Conservation (phyloP, 2,797 vertebrate genomes). For the Anniella stebbinsi region DNA sequence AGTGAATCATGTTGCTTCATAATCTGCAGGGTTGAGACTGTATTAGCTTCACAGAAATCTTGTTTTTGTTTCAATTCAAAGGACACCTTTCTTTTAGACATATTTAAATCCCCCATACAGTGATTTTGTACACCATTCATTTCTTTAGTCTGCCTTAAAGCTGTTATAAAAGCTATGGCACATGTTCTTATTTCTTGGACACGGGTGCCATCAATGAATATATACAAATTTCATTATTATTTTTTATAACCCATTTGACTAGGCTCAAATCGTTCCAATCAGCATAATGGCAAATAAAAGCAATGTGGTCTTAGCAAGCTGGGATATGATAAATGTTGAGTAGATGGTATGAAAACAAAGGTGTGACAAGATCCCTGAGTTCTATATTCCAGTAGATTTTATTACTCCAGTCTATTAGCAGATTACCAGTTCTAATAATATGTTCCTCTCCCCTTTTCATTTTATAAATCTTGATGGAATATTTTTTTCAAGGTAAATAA, state of each 20-base stretch:
- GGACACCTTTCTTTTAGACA: not conserved
- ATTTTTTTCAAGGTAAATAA: constrained; percentile 9
- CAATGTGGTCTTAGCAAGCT: not conserved
- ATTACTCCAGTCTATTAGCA: not conserved
- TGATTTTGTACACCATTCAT: not conserved
- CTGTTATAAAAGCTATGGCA: not conserved
- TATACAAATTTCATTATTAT: not conserved
- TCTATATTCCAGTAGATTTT: not conserved
- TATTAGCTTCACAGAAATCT: not conserved
- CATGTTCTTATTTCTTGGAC: not conserved
- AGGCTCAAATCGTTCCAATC: constrained; percentile 2
- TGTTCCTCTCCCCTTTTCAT: not conserved
- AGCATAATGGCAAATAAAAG: not conserved
- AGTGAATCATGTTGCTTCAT: not conserved
- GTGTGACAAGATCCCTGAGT: not conserved
- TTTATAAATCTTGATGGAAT: constrained; percentile 22
- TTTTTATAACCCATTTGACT: constrained; percentile 6
- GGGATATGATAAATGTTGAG: not conserved
- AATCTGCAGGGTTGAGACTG: not conserved
- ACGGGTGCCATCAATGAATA: not conserved
- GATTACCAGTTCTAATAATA: not conserved
- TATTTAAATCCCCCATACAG: not conserved
- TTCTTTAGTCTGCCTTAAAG: not conserved
- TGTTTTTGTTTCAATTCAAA: not conserved
- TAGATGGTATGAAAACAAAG: not conserved